phyloP scores from a whole-genome alignment of 2,797 vertebrate genomes.

The Selene dorsalis region DNA sequence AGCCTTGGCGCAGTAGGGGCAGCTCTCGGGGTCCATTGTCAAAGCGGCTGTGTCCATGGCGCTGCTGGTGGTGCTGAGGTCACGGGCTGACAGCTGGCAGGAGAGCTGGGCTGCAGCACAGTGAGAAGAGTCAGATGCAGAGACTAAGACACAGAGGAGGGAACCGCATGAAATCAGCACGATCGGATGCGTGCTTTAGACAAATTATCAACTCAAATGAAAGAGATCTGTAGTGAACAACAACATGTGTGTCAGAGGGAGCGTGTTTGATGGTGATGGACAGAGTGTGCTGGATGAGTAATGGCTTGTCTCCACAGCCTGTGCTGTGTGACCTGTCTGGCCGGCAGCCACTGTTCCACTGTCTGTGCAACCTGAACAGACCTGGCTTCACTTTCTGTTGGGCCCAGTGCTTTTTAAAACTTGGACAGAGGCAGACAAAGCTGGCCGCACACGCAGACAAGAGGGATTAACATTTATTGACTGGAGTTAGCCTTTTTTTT shows the following conservation, averaged over 20 bases:
- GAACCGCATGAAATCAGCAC: constrained; percentile 4
- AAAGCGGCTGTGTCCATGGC: constrained; percentile 84
- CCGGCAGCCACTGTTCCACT: constrained; percentile 25
- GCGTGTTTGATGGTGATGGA: constrained; percentile 29
- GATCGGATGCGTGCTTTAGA: constrained; percentile 19
- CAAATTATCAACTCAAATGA: constrained; percentile 43
- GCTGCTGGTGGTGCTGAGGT: constrained; percentile 86
- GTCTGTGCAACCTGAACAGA: constrained; percentile 44
- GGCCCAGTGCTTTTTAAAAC: constrained; percentile 43
- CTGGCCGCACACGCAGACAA: constrained; percentile 41
- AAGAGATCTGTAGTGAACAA: constrained; percentile 19
- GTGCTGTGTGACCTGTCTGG: constrained; percentile 35
- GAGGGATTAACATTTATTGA: constrained; percentile 66
- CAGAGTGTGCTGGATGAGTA: constrained; percentile 45
- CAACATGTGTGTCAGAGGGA: constrained; percentile 19
- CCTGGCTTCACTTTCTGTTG: constrained; percentile 54
- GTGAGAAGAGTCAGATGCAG: constrained; percentile 49
- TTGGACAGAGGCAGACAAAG: constrained; percentile 34
- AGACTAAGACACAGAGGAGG: constrained; percentile 23
- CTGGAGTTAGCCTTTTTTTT: constrained; percentile 55
- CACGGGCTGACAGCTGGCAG: constrained; percentile 85
- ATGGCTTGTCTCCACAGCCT: constrained; percentile 37
- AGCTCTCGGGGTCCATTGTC: constrained; percentile 88
- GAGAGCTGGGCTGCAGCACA: constrained; percentile 84
- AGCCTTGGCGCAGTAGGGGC: constrained; percentile 90